Evolutionary conservation across 2,888 invertebrate species (phyloP).

Genomic region (Tinea trinotella): DNA sequence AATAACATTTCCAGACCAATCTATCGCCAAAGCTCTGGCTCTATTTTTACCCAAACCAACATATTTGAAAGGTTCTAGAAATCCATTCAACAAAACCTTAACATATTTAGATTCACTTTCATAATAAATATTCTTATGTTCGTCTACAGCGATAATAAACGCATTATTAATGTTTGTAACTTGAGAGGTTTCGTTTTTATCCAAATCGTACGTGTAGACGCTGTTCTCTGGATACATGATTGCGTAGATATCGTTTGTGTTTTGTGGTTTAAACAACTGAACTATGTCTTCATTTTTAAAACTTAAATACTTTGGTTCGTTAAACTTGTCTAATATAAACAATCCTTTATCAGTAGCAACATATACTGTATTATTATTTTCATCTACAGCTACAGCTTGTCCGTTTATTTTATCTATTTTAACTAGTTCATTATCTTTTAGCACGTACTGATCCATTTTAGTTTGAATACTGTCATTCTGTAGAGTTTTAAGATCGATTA

Average conservation of each 20-base stretch:
- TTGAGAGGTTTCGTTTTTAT: slow-evolving; percentile 44
- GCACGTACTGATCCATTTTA: slow-evolving; percentile 57
- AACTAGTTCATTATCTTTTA: slow-evolving; percentile 43
- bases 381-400: slow-evolving; percentile 53
- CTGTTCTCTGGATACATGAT: slow-evolving; percentile 54
- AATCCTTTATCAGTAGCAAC: slow-evolving; percentile 54
- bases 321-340: slow-evolving; percentile 39
- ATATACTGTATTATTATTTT: slow-evolving; percentile 42
- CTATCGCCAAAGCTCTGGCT: slow-evolving; percentile 47
- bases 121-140: slow-evolving; percentile 48
- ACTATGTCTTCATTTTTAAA: slow-evolving; percentile 59
- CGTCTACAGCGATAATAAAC: slow-evolving; percentile 53
- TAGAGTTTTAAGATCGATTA: slow-evolving; percentile 53
- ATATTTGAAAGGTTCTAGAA: slow-evolving; percentile 56
- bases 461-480: slow-evolving; percentile 57
- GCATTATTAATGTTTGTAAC: slow-evolving; percentile 52
- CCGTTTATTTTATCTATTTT: slow-evolving; percentile 52
- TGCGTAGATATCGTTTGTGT: slow-evolving; percentile 44
- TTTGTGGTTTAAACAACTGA: slow-evolving; percentile 45
- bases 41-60: slow-evolving; percentile 53
- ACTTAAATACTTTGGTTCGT: slow-evolving; percentile 43
- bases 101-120: slow-evolving; percentile 64
- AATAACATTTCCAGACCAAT: slow-evolving; percentile 36
- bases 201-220: slow-evolving; percentile 42
- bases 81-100: slow-evolving; percentile 53